phyloP scores from a whole-genome alignment of 1,140 invertebrate genomes.

The Macrobrachium rosenbergii region DNA sequence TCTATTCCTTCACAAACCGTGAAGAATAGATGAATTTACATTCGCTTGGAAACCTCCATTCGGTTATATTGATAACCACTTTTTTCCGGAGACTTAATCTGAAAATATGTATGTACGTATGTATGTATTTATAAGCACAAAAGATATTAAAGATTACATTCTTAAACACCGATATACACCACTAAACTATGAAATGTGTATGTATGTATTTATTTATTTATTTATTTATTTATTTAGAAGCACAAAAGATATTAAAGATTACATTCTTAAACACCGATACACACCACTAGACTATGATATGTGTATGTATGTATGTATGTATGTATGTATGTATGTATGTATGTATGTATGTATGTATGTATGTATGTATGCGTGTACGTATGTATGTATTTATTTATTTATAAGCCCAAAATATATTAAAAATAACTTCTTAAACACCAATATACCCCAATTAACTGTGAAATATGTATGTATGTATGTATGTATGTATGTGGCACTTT shows the following conservation, averaged over 20 bases:
- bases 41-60: no score
- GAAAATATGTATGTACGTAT: not conserved
- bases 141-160: not conserved
- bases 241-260: not conserved
- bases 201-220: not conserved
- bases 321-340: not conserved
- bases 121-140: not conserved
- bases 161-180: not conserved
- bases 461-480: constrained; percentile 31
- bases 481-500: constrained; percentile 2
- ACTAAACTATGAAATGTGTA: not conserved
- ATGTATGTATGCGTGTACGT: constrained; percentile 18
- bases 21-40: no score
- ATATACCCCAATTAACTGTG: not conserved
- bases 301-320: constrained; percentile 9
- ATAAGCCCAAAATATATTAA: no score
- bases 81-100: no score
- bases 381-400: constrained; percentile 2
- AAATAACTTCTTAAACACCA: not conserved
- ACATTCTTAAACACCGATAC: not conserved
- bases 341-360: constrained; percentile 1
- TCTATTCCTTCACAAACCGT: no score
- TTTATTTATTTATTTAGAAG: not conserved
- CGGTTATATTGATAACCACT: no score
- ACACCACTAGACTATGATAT: not conserved